These are phyloP conservation scores for Lithophane socia DNA, from an alignment of 2,888 invertebrate genomes.

Conservation along the genomic window DNA sequence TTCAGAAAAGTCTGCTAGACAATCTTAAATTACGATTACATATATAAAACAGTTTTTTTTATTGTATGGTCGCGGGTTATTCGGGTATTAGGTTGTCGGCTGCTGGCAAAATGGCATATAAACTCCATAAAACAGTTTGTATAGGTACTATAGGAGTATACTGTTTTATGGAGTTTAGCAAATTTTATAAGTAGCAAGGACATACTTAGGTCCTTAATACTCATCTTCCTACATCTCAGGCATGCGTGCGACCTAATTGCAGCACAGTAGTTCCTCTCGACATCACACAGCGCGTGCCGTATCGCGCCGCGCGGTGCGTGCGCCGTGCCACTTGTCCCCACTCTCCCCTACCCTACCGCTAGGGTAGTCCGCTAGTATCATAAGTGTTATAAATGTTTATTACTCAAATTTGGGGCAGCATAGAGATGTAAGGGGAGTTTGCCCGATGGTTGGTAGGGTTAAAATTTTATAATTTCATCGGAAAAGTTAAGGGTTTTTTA, in stretches of 20 bases:
- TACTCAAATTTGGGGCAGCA: conserved; percentile 48
- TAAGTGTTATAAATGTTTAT: conserved; percentile 54
- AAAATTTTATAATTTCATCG: conserved; percentile 16
- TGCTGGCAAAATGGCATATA: background rate
- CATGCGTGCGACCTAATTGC: conserved; percentile 68
- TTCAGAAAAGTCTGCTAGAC: background rate
- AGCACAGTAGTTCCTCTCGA: conserved; percentile 38
- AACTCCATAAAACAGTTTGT: background rate
- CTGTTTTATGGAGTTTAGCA: background rate
- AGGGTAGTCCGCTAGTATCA: background rate
- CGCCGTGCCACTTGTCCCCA: conserved; percentile 25
- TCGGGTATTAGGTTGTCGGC: background rate
- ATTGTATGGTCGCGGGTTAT: background rate
- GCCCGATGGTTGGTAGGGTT: background rate
- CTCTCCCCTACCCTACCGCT: conserved; percentile 1
- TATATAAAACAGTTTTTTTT: background rate
- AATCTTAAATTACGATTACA: background rate
- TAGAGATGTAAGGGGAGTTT: conserved; percentile 30
- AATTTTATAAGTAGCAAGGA: background rate
- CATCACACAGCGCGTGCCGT: conserved; percentile 63
- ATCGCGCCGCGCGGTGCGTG: conserved; percentile 65
- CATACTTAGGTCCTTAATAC: background rate
- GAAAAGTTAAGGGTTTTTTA: background rate
- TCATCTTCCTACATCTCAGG: conserved; percentile 35
- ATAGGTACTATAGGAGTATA: background rate